Conservation (phyloP, 2,888 invertebrate species). For the Eurytoma adleriae region DNA sequence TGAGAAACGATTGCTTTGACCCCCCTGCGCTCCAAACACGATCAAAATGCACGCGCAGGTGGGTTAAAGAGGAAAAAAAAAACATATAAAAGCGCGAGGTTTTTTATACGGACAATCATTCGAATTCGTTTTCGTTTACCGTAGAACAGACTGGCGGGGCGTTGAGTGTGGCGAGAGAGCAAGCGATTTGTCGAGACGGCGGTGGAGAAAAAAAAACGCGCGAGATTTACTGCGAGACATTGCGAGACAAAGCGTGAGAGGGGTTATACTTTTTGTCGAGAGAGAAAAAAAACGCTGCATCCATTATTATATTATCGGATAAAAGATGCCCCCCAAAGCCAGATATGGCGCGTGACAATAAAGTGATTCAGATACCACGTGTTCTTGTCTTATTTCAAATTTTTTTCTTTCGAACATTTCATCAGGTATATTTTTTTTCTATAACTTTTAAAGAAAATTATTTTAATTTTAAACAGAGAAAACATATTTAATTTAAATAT, state of each 20-base stretch:
- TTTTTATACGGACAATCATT: constrained; percentile 41
- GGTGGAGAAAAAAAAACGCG: constrained; percentile 7
- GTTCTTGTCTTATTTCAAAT: constrained; percentile 3
- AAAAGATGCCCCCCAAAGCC: constrained; percentile 74
- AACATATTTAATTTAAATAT: too few species aligned
- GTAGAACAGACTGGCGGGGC: neutral
- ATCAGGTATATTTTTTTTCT: too few species aligned
- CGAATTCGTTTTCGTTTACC: constrained; percentile 53
- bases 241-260: constrained; percentile 26
- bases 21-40: too few species aligned
- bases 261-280: constrained; percentile 45
- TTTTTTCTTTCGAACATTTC: neutral
- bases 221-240: neutral
- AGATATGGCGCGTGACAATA: constrained; percentile 75
- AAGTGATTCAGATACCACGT: constrained; percentile 70
- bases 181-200: neutral
- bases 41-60: neutral
- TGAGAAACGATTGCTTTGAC: too few species aligned
- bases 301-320: constrained; percentile 73
- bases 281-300: constrained; percentile 62
- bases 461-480: neutral
- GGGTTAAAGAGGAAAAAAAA: constrained; percentile 30
- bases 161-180: neutral
- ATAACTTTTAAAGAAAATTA: neutral
- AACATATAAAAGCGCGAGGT: neutral